Conservation (phyloP, 1,140 invertebrate species). For the Drosophila kohkoa region DNA sequence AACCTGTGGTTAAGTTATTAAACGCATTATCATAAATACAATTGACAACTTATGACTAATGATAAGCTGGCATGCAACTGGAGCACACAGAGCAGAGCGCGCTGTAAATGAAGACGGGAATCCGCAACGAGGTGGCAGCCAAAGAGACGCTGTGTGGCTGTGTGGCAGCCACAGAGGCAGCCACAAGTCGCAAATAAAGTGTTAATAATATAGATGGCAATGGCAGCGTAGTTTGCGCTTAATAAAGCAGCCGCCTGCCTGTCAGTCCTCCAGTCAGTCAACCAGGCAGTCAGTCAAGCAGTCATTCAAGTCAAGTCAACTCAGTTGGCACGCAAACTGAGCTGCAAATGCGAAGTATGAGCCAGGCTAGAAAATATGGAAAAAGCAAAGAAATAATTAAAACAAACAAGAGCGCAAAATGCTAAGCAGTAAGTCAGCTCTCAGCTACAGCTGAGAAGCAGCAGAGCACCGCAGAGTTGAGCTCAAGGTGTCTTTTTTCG, state of each 20-base stretch:
- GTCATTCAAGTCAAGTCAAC: conserved; percentile 31
- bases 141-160: background rate
- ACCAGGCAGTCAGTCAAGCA: conserved; percentile 12
- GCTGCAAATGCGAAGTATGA: conserved; percentile 40
- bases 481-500: conserved; percentile 48
- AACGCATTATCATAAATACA: conserved; percentile 83
- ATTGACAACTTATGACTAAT: conserved; percentile 83
- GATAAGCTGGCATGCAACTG: conserved; percentile 80
- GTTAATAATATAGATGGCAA: conserved; percentile 82
- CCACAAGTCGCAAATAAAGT: conserved; percentile 70
- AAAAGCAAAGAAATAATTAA: conserved; percentile 83
- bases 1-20: conserved; percentile 79
- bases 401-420: conserved; percentile 83
- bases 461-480: background rate
- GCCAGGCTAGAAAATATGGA: conserved; percentile 43
- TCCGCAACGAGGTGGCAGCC: conserved; percentile 9
- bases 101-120: conserved; percentile 28
- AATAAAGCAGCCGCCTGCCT: conserved; percentile 74
- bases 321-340: conserved; percentile 70
- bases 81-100: conserved; percentile 11
- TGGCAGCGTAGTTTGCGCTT: conserved; percentile 78
- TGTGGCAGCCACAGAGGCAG: conserved; percentile 1
- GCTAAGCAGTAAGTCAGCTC: conserved; percentile 63
- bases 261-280: conserved; percentile 40
- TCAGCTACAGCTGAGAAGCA: conserved; percentile 28